Percentiles rank a stretch among this genome's conserved stretches.
phyloP scores from a whole-genome alignment of 1,140 invertebrate species.

The Phymastichus coffea region DNA sequence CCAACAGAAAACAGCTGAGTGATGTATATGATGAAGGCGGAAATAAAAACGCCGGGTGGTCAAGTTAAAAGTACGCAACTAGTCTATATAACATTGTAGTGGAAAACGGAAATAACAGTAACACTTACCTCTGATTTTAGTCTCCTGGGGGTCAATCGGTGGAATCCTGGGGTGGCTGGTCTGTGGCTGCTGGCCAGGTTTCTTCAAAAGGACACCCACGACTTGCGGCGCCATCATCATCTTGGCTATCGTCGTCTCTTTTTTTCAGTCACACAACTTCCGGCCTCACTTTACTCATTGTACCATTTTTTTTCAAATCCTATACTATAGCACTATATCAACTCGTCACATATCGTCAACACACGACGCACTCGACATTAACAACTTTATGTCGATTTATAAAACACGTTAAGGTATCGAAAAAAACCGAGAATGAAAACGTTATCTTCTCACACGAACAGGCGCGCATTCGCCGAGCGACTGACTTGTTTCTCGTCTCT shows the following conservation, averaged over 20 bases:
- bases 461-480: slow-evolving; percentile 47
- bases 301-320: not conserved
- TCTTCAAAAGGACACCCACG: slow-evolving; percentile 52
- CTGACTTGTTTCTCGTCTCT: slow-evolving; percentile 36
- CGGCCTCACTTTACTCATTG: not conserved
- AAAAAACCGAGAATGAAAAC: not conserved
- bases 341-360: not conserved
- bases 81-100: too few relatives aligned
- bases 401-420: not conserved
- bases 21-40: too few relatives aligned
- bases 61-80: too few relatives aligned
- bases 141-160: slow-evolving; percentile 48
- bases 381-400: too few relatives aligned
- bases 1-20: too few relatives aligned
- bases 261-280: not conserved
- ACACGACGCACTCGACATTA: not conserved
- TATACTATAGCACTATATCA: not conserved
- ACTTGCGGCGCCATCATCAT: slow-evolving; percentile 54
- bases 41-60: too few relatives aligned
- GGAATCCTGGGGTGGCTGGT: slow-evolving; percentile 36
- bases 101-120: too few relatives aligned
- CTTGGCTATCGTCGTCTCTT: slow-evolving; percentile 23
- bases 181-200: slow-evolving; percentile 46
- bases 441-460: not conserved
- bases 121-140: slow-evolving; percentile 50